Evolutionary conservation across 2,797 vertebrate genomes (phyloP).

Genomic region (Malacoctenus gilli): DNA sequence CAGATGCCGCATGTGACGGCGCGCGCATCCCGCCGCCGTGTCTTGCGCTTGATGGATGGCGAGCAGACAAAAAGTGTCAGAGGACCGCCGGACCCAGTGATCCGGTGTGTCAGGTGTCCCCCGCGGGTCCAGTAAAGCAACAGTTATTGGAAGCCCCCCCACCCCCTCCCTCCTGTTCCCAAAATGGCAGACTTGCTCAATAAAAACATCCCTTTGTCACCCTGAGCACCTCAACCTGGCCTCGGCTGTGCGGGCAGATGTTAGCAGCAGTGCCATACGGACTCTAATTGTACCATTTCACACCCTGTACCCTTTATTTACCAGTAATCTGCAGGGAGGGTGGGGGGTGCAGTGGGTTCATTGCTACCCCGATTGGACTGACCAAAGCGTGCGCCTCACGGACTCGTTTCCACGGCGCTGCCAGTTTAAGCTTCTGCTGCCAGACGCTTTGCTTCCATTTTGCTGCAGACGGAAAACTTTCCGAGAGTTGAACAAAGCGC

Average conservation of each 20-base stretch:
- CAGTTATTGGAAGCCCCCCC: conserved; percentile 57
- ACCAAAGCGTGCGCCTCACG: not conserved
- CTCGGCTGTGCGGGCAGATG: conserved; percentile 52
- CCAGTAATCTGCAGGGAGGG: conserved; percentile 33
- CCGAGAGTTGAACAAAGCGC: too few species aligned
- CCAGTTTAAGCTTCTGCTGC: too few species aligned
- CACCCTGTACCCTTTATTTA: conserved; percentile 43
- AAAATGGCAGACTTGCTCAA: conserved; percentile 54
- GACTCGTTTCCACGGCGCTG: too few species aligned
- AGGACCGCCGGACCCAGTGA: conserved; percentile 54
- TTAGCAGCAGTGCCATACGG: conserved; percentile 38
- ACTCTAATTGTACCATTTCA: conserved; percentile 50
- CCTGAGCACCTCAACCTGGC: conserved; percentile 39
- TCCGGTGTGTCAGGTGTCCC: conserved; percentile 70
- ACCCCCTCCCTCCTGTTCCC: conserved; percentile 15
- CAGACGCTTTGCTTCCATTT: too few species aligned
- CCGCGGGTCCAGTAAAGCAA: conserved; percentile 36
- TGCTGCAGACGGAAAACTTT: too few species aligned
- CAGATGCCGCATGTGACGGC: conserved; percentile 33
- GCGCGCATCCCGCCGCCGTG: conserved; percentile 12
- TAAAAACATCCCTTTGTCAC: conserved; percentile 42
- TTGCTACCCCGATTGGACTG: not conserved
- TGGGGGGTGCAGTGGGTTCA: conserved; percentile 7
- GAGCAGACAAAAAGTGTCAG: conserved; percentile 68
- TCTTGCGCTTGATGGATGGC: conserved; percentile 49